phyloP scores from a whole-genome alignment of 2,888 invertebrate species.

The Euclidia mi region DNA sequence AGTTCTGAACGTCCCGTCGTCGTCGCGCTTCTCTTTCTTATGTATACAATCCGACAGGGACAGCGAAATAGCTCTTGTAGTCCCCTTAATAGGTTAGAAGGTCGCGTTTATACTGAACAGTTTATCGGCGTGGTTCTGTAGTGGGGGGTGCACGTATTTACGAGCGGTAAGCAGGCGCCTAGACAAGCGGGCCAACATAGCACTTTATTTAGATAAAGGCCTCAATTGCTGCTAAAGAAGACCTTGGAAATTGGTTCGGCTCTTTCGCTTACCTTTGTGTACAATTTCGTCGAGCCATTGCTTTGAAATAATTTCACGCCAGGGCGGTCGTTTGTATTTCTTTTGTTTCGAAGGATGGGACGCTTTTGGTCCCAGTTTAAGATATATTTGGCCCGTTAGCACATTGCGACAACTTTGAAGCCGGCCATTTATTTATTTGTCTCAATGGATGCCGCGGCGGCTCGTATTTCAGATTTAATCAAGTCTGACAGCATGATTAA shows the following conservation, averaged over 20 bases:
- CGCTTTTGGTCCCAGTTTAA: conserved; percentile 76
- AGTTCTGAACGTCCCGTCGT: too few relatives aligned
- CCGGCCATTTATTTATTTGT: conserved; percentile 83
- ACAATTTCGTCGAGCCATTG: conserved; percentile 82
- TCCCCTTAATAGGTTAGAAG: conserved; percentile 13
- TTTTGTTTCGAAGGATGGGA: conserved; percentile 80
- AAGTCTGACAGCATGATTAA: conserved; percentile 84
- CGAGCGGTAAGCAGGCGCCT: conserved; percentile 58
- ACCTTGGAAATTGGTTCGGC: conserved; percentile 79
- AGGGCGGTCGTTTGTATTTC: conserved; percentile 82
- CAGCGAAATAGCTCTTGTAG: too few relatives aligned
- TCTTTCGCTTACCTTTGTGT: conserved; percentile 82
- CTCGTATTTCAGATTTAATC: conserved; percentile 87
- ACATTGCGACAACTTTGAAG: conserved; percentile 83
- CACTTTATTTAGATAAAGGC: conserved; percentile 52
- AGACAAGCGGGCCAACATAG: conserved; percentile 74
- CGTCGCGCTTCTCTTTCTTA: too few relatives aligned
- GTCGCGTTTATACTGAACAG: conserved; percentile 20
- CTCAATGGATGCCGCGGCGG: conserved; percentile 79
- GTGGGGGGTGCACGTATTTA: too few relatives aligned
- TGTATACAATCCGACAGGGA: too few relatives aligned
- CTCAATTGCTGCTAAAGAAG: conserved; percentile 73
- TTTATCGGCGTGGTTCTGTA: conserved; percentile 15
- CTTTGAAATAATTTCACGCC: conserved; percentile 85
- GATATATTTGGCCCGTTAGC: conserved; percentile 84